phyloP scores from a whole-genome alignment of 1,140 invertebrate species.

The Callitettix versicolor region DNA sequence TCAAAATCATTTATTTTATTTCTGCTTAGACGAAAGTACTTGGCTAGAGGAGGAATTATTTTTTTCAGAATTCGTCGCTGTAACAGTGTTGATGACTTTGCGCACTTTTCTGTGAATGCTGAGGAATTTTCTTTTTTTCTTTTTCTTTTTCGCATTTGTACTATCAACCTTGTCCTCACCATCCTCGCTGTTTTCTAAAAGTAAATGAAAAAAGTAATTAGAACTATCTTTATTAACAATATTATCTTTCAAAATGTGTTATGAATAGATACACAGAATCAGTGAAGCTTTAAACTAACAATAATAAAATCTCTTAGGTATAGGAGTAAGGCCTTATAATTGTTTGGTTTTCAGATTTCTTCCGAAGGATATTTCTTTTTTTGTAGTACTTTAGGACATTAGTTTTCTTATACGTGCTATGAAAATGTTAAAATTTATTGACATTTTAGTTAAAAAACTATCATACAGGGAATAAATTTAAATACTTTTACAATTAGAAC shows the following conservation, averaged over 20 bases:
- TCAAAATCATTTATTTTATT: too few relatives aligned
- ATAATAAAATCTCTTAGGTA: neutral
- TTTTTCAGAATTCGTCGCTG: neutral
- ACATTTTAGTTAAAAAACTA: too few relatives aligned
- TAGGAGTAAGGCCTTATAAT: neutral
- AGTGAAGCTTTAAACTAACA: neutral
- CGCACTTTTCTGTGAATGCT: conserved; percentile 16
- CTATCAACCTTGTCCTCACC: conserved; percentile 37
- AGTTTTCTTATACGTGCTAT: too few relatives aligned
- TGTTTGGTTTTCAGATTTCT: neutral
- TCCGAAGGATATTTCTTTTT: too few relatives aligned
- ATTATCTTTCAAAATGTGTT: conserved; percentile 23
- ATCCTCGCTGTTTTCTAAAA: conserved; percentile 39
- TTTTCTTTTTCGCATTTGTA: conserved; percentile 39
- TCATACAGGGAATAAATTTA: too few relatives aligned
- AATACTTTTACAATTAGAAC: too few relatives aligned
- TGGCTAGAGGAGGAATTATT: too few relatives aligned
- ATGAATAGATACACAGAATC: neutral
- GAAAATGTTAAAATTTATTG: too few relatives aligned
- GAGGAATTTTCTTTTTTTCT: conserved; percentile 31
- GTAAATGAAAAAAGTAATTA: conserved; percentile 26
- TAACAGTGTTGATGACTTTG: conserved; percentile 14
- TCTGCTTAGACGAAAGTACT: too few relatives aligned
- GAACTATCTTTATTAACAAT: conserved; percentile 3
- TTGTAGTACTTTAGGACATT: too few relatives aligned